Evolutionary conservation across 2,797 vertebrate genomes (phyloP), one percentile per base, ranked within the genome.

Genomic region (Thalassophryne amazonica): DNA sequence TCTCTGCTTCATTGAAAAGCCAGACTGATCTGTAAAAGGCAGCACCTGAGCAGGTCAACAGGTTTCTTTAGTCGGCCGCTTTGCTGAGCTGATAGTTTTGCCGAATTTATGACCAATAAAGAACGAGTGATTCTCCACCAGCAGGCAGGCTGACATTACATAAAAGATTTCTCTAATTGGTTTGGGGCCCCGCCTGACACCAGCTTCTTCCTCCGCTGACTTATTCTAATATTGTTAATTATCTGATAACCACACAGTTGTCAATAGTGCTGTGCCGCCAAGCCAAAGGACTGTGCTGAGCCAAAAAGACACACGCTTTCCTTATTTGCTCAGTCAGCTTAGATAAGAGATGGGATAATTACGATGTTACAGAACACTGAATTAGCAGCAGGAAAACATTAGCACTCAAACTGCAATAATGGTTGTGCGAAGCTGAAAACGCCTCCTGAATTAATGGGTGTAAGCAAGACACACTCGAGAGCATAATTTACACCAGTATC

Each of bases 321-420:
- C 36, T 45, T 66, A 43, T 65, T 59, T 72, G 71, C 36, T 60
- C 34, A 50, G 57, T 73, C 61, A 71, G 57, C 57, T 37, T 38
- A 22, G 53, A 58, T 60, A 65, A 54, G 47, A 63, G 43, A 43
- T 13, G 41, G 48, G 50, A 49, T 69, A 69, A 81, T 76, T 69
- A 75, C 15, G 42, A 50, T 73, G 68, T 48, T 69, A 62, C 67
- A 61, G 43, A 73, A 68, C 68, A 60, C 63, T 6, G 10, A 65
- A 73, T 73, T 73, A 79, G 42, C 60, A 69, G 60, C 52, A 60
- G 47, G 69, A 69, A 71, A 72, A 69, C 47, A 75, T 61, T 62
- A 48, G 56, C 32, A 31, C 53, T 47, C 49, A 11, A 49, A 42
- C 39, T 51, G 60, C 39, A 68, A 49, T 78, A 69, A 73, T 70